Evolutionary conservation across 2,888 invertebrate genomes (phyloP).

Genomic region (Brenthis daphne): DNA sequence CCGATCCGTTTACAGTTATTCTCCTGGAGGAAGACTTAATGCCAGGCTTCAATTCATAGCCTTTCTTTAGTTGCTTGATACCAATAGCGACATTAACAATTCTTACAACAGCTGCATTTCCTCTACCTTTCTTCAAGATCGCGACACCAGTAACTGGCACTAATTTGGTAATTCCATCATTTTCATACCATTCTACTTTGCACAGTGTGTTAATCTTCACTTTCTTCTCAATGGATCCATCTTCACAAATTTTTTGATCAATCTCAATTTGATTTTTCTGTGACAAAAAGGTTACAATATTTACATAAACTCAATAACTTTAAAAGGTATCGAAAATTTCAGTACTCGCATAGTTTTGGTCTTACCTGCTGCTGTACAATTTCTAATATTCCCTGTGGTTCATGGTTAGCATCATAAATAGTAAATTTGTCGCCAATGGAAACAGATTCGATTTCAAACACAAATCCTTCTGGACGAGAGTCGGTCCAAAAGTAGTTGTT

Average conservation of each 20-base stretch:
- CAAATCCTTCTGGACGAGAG: conserved; percentile 87
- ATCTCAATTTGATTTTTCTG: conserved; percentile 77
- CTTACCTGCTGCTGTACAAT: conserved; percentile 85
- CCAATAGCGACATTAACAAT: conserved; percentile 83
- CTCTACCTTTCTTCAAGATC: conserved; percentile 76
- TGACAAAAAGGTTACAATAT: conserved; percentile 37
- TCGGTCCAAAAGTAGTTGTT: conserved; percentile 91
- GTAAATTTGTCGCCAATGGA: conserved; percentile 87
- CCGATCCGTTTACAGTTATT: conserved; percentile 83
- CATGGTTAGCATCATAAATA: conserved; percentile 85
- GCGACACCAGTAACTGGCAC: conserved; percentile 83
- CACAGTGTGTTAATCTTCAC: conserved; percentile 84
- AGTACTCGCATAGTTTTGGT: too few relatives aligned
- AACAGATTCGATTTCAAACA: conserved; percentile 86
- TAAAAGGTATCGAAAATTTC: too few relatives aligned
- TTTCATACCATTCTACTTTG: conserved; percentile 87
- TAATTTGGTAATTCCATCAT: conserved; percentile 82
- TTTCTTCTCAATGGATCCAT: conserved; percentile 82
- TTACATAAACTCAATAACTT: background rate
- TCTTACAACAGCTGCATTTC: conserved; percentile 78
- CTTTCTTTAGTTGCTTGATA: conserved; percentile 77
- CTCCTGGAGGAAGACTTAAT: conserved; percentile 84
- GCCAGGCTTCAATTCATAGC: conserved; percentile 85
- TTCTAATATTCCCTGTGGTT: conserved; percentile 86
- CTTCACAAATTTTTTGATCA: conserved; percentile 69